Evolutionary conservation across 2,113 vertebrate species (phyloP).

Genomic region (Eulemur rufifrons): DNA sequence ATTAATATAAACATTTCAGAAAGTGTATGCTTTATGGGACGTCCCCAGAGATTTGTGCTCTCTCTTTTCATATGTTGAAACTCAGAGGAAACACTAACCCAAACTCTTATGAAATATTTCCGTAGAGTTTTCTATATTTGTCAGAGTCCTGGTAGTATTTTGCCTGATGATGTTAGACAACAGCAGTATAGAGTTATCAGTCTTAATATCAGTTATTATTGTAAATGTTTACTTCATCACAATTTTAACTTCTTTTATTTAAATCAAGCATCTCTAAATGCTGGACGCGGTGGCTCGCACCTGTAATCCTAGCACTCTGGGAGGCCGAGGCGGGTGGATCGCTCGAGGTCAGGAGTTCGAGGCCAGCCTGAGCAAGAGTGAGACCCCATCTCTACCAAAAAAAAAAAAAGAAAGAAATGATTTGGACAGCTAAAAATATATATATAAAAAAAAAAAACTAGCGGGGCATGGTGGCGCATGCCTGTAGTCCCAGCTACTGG

Average conservation of each 20-base stretch:
- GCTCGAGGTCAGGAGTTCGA: no score
- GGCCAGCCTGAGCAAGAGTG: no score
- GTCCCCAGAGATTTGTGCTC: not conserved
- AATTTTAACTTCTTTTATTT: not conserved
- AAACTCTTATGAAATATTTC: slow-evolving; percentile 17
- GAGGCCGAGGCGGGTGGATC: no score
- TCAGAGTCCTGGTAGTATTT: not conserved
- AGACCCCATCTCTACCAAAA: no score
- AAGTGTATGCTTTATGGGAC: not conserved
- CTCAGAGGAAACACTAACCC: not conserved
- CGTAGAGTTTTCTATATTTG: not conserved
- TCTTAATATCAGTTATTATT: not conserved
- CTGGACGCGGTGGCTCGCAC: no score
- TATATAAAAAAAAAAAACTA: no score
- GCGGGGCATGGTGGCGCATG: no score
- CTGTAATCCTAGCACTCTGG: no score
- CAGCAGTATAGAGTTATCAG: not conserved
- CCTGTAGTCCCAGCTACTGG: no score
- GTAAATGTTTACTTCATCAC: not conserved
- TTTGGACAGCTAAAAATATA: no score
- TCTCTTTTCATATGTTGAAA: not conserved
- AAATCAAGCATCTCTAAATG: not conserved
- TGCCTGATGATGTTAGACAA: not conserved
- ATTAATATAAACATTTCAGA: not conserved
- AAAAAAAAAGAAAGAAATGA: no score